Conservation (phyloP, 2,797 vertebrate species). For the Thaleichthys pacificus region DNA sequence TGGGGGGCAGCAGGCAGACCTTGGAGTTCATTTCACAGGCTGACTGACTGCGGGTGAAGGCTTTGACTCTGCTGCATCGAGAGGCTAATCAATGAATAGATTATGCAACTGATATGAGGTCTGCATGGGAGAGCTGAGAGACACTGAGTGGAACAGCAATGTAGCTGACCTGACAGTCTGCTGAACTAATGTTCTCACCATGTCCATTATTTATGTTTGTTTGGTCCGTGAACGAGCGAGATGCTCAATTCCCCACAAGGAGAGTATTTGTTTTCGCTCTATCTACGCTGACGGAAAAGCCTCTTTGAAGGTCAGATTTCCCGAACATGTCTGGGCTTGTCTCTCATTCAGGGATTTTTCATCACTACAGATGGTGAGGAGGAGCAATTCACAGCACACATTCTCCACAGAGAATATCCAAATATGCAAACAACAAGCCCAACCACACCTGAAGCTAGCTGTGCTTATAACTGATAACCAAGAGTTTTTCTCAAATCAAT, state of each 20-base stretch:
- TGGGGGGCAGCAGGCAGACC: conserved; percentile 55
- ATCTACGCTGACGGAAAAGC: conserved; percentile 20
- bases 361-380: conserved; percentile 7
- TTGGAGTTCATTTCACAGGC: conserved; percentile 64
- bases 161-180: conserved; percentile 41
- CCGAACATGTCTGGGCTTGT: conserved; percentile 15
- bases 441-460: too few relatives aligned
- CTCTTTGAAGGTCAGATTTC: conserved; percentile 8
- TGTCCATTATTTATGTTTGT: conserved; percentile 32
- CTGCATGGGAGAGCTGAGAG: conserved; percentile 39
- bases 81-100: conserved; percentile 73
- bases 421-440: too few relatives aligned
- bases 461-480: too few relatives aligned
- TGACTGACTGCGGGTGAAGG: conserved; percentile 57
- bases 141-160: conserved; percentile 46
- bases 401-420: too few relatives aligned
- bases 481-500: too few relatives aligned
- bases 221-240: conserved; percentile 18
- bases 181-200: conserved; percentile 37
- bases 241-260: not conserved
- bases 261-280: not conserved
- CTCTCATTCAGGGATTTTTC: conserved; percentile 29
- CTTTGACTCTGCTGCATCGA: conserved; percentile 42
- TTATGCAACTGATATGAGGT: conserved; percentile 65
- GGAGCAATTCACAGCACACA: too few relatives aligned